Percentiles rank a stretch among this genome's conserved stretches.
These are phyloP conservation scores for Nothoprocta perdicaria DNA, from an alignment of 2,113 vertebrate species.

Conservation along the genomic window DNA sequence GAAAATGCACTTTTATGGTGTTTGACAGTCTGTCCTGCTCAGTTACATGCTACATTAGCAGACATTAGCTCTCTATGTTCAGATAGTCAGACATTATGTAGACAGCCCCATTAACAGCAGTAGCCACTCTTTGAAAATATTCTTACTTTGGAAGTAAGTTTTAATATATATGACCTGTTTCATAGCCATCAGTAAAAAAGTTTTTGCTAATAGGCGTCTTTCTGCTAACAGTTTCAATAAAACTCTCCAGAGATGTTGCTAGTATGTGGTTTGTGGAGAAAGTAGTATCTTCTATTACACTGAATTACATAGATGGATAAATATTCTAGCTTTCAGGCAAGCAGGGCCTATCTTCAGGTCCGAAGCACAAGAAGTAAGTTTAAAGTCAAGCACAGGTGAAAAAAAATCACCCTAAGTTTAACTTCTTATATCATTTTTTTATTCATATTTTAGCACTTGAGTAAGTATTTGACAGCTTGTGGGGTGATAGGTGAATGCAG, in stretches of 20 bases:
- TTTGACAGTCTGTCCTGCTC: neutral
- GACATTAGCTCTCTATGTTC: neutral
- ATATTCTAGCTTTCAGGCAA: neutral
- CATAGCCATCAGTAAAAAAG: neutral
- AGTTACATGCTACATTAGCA: neutral
- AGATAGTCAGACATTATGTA: rapidly evolving
- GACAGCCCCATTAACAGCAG: neutral
- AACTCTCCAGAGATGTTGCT: neutral
- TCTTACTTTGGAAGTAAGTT: neutral
- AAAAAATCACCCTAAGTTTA: neutral
- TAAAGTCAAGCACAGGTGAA: neutral
- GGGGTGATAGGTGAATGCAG: neutral
- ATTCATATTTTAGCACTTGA: neutral
- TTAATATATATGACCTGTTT: neutral
- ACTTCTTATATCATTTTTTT: neutral
- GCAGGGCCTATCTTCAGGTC: neutral
- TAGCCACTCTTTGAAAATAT: neutral
- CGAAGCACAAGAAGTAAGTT: neutral
- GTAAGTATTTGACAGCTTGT: neutral
- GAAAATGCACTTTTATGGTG: neutral
- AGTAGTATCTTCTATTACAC: neutral
- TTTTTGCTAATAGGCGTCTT: neutral
- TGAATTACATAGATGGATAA: neutral
- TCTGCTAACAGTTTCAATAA: neutral
- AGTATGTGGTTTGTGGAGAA: neutral